Percentiles rank a stretch among this genome's conserved stretches.
Conservation (phyloP, 2,113 vertebrate genomes). For the Grantiella picta region DNA sequence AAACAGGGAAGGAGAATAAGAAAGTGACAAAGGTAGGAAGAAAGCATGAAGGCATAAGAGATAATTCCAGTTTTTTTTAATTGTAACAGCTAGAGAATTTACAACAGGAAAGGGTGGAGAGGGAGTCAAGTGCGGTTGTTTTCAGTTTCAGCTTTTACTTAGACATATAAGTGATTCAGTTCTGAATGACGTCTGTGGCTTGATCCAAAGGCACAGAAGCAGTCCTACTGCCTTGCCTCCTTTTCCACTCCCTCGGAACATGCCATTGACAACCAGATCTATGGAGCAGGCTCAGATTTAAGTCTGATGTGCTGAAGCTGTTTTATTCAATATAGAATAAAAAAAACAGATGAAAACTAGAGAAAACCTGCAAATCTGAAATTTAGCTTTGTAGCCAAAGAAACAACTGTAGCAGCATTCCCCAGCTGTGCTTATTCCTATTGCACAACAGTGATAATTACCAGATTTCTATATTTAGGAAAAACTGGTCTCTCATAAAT, state of each 20-base stretch:
- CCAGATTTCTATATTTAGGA: conserved; percentile 39
- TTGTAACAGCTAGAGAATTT: neutral
- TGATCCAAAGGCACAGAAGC: neutral
- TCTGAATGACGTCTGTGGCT: neutral
- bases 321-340: neutral
- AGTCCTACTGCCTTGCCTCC: neutral
- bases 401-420: neutral
- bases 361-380: neutral
- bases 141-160: neutral
- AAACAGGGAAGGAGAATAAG: neutral
- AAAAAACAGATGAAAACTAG: neutral
- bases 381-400: neutral
- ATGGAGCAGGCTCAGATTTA: neutral
- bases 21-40: neutral
- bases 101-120: fast-evolving
- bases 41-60: neutral
- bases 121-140: neutral
- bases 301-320: neutral
- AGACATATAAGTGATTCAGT: neutral
- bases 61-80: neutral
- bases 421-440: conserved; percentile 20
- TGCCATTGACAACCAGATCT: neutral
- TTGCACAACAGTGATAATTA: conserved; percentile 16
- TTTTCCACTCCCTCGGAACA: neutral
- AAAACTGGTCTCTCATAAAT: conserved; percentile 23